Percentiles rank a stretch among this genome's conserved stretches.
phyloP scores from a whole-genome alignment of 2,797 vertebrate genomes.

The Clarias laeviceps region DNA sequence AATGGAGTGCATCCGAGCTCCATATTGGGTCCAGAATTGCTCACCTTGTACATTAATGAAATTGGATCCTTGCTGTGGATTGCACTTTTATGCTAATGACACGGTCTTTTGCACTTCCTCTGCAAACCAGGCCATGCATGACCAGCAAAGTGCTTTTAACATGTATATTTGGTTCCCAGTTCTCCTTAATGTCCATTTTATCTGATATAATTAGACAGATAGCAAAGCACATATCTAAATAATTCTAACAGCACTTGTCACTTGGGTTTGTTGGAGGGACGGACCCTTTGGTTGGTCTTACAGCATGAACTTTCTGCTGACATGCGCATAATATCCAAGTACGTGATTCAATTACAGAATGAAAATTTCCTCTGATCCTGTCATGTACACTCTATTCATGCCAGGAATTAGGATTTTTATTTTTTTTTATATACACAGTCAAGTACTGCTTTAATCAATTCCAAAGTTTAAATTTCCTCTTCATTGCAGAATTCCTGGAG shows the following conservation, averaged over 20 bases:
- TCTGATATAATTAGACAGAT: neutral
- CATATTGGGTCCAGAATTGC: conserved; percentile 33
- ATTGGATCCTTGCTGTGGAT: conserved; percentile 33
- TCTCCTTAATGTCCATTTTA: neutral
- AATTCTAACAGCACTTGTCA: neutral
- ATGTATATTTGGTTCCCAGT: neutral
- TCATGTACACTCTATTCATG: neutral
- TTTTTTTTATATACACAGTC: neutral
- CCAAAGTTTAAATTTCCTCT: neutral
- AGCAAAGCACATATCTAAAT: neutral
- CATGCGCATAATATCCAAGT: neutral
- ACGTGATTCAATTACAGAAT: neutral
- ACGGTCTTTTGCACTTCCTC: conserved; percentile 33
- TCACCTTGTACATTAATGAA: conserved; percentile 48
- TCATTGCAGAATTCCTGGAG: neutral
- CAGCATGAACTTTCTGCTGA: neutral
- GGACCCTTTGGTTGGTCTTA: neutral
- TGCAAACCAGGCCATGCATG: conserved; percentile 28
- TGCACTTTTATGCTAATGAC: conserved; percentile 44
- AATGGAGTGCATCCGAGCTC: conserved; percentile 42
- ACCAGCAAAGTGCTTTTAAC: conserved; percentile 34
- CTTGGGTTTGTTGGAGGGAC: neutral
- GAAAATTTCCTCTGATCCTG: neutral
- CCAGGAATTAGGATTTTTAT: neutral
- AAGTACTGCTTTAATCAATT: neutral